These are phyloP conservation scores for Papilio polyxenes DNA, from an alignment of 1,140 invertebrate genomes.

Conservation along the genomic window DNA sequence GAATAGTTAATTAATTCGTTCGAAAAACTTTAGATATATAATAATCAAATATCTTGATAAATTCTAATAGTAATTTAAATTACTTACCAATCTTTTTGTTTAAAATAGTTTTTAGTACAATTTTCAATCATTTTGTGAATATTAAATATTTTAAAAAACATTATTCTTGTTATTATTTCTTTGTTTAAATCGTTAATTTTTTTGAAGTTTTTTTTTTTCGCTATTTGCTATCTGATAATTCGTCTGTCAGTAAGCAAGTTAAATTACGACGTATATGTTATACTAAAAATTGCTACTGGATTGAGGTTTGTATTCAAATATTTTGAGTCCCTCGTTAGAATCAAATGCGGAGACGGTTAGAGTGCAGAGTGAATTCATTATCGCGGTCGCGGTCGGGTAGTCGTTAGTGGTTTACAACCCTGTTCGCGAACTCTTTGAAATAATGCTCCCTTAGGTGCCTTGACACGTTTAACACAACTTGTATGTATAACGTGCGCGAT, in stretches of 20 bases:
- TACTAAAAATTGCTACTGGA: slow-evolving; percentile 15
- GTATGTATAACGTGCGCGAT: slow-evolving; percentile 37
- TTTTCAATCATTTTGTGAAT: too few relatives aligned
- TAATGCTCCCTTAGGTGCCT: slow-evolving; percentile 66
- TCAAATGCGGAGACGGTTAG: slow-evolving; percentile 65
- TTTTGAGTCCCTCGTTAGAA: slow-evolving; percentile 73
- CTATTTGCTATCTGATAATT: not conserved
- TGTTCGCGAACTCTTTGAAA: slow-evolving; percentile 74
- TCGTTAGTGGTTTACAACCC: slow-evolving; percentile 76
- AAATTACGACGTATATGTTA: not conserved
- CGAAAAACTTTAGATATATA: not conserved
- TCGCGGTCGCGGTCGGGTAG: slow-evolving; percentile 71
- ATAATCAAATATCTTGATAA: not conserved
- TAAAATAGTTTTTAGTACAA: not conserved
- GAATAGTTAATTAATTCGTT: slow-evolving; percentile 44
- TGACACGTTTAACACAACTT: slow-evolving; percentile 53
- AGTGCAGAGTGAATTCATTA: slow-evolving; percentile 76
- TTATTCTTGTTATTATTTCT: too few relatives aligned
- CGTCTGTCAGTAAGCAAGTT: not conserved
- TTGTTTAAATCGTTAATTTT: too few relatives aligned
- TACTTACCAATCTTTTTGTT: not conserved
- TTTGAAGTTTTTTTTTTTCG: not conserved
- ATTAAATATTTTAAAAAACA: too few relatives aligned
- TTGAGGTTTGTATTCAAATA: slow-evolving; percentile 59
- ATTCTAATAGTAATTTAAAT: not conserved